A percentile compares a stretch with the other conserved stretches of the same genome.
These are phyloP conservation scores for Andricus curvator DNA, from an alignment of 2,888 invertebrate species.

Conservation along the genomic window DNA sequence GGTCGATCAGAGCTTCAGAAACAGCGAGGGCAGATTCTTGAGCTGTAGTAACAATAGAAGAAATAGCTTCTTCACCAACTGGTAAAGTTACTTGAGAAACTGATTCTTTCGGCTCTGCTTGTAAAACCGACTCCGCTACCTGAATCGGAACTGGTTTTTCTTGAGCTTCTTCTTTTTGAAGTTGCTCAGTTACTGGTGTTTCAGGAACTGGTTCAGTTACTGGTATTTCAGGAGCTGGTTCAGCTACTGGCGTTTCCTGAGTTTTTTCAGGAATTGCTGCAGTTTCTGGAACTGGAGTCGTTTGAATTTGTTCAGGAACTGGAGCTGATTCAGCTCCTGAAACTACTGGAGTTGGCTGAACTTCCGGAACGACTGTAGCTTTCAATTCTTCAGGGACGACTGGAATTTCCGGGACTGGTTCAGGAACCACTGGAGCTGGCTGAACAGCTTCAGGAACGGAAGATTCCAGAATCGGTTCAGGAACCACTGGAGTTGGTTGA, in stretches of 20 bases:
- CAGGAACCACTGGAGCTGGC: neutral
- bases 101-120: slow-evolving; percentile 72
- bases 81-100: slow-evolving; percentile 64
- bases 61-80: slow-evolving; percentile 66
- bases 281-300: neutral
- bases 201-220: slow-evolving; percentile 2
- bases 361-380: neutral
- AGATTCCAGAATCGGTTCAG: neutral
- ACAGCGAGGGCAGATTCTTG: slow-evolving; percentile 66
- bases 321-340: slow-evolving; percentile 4
- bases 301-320: neutral
- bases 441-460: neutral
- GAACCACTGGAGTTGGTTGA: neutral
- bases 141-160: slow-evolving; percentile 72
- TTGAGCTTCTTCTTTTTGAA: slow-evolving; percentile 35
- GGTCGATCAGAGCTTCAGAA: slow-evolving; percentile 55
- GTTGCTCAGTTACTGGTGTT: neutral
- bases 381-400: neutral
- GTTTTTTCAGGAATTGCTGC: neutral
- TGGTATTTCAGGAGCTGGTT: slow-evolving; percentile 5
- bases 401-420: neutral
- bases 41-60: slow-evolving; percentile 67
- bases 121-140: slow-evolving; percentile 74
- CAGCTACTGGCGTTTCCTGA: neutral
- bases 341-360: neutral